Percentiles rank a stretch among this genome's conserved stretches.
phyloP scores from a whole-genome alignment of 2,888 invertebrate genomes.

The Eilema depressum region DNA sequence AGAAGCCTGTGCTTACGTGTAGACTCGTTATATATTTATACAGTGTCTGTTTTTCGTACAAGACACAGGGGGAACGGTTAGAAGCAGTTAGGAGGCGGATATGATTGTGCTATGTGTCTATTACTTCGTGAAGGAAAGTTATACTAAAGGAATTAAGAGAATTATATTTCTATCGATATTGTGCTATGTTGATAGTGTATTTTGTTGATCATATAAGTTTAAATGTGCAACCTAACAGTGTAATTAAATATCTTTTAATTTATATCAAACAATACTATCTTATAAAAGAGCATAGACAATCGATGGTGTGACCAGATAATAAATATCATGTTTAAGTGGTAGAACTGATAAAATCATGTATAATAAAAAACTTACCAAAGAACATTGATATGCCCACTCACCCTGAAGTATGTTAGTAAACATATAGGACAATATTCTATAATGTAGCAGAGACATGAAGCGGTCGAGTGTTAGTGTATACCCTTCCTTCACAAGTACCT shows the following conservation, averaged over 20 bases:
- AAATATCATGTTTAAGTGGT: constrained; percentile 3
- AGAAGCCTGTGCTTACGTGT: constrained; percentile 56
- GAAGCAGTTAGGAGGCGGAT: constrained; percentile 78
- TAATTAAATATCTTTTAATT: constrained; percentile 8
- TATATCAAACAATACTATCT: background rate
- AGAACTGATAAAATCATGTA: constrained; percentile 5
- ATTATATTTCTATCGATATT: constrained; percentile 19
- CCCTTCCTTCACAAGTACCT: constrained; percentile 74
- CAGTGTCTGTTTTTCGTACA: constrained; percentile 36
- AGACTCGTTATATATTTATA: constrained; percentile 46
- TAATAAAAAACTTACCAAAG: constrained; percentile 39
- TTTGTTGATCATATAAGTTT: constrained; percentile 21
- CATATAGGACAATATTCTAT: constrained; percentile 58
- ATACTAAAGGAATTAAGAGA: constrained; percentile 45
- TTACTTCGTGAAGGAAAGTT: constrained; percentile 77
- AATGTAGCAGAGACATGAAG: constrained; percentile 55
- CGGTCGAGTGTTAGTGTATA: constrained; percentile 63
- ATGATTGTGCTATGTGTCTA: constrained; percentile 81
- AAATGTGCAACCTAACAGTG: constrained; percentile 17
- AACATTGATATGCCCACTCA: constrained; percentile 50
- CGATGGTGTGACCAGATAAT: constrained; percentile 3
- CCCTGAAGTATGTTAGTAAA: constrained; percentile 63
- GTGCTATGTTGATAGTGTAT: constrained; percentile 24
- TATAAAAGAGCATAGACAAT: background rate
- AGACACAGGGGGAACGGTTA: constrained; percentile 49